phyloP scores from a whole-genome alignment of 2,888 invertebrate species.

The Pseudococcus viburni region DNA sequence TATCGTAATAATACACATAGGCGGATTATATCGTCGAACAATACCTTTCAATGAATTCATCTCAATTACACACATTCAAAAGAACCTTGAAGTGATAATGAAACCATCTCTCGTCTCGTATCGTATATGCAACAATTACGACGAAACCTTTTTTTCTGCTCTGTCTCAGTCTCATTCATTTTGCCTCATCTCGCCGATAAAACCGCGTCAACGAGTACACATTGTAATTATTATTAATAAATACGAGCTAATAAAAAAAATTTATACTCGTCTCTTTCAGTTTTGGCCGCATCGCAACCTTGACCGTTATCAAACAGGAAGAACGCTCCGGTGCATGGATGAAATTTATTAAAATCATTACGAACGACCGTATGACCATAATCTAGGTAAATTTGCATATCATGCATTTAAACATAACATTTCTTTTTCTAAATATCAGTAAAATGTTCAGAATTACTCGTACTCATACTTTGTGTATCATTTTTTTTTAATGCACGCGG shows the following conservation, averaged over 20 bases:
- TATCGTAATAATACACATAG: neutral
- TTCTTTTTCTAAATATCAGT: neutral
- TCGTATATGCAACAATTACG: constrained; percentile 6
- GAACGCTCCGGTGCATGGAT: neutral
- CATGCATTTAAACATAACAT: neutral
- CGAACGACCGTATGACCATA: neutral
- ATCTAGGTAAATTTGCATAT: neutral
- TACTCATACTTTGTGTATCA: neutral
- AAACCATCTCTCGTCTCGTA: neutral
- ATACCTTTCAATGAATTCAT: constrained; percentile 34
- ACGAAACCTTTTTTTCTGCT: neutral
- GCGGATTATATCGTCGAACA: neutral
- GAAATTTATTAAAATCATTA: neutral
- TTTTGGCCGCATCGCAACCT: neutral
- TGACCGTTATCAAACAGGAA: constrained; percentile 5
- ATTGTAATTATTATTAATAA: neutral
- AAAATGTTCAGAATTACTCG: neutral
- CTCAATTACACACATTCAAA: neutral
- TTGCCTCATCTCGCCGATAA: neutral
- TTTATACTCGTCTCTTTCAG: neutral
- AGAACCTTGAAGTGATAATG: constrained; percentile 30
- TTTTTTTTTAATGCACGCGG: neutral
- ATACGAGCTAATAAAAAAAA: constrained; percentile 5
- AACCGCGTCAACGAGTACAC: neutral
- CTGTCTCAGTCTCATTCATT: neutral